phyloP scores from a whole-genome alignment of 92 coral and sea anemone genomes.

The Epizoanthus rinbou region DNA sequence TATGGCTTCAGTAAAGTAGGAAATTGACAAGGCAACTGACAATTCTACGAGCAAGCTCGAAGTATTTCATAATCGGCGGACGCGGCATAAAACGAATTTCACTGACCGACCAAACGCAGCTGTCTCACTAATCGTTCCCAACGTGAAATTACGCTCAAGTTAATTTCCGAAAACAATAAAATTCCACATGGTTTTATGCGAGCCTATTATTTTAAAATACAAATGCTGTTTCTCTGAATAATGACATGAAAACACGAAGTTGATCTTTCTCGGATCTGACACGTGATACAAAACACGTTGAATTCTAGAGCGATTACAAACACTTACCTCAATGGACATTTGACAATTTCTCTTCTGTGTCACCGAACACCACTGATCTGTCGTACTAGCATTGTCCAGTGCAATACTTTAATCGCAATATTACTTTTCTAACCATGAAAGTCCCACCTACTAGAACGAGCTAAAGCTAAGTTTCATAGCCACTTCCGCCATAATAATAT shows the following conservation, averaged over 20 bases:
- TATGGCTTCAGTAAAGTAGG: neutral
- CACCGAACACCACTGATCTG: slow-evolving; percentile 13
- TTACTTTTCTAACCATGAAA: slow-evolving; percentile 6
- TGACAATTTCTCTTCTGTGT: slow-evolving; percentile 2
- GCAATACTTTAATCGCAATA: slow-evolving; percentile 1
- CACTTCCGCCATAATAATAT: slow-evolving; percentile 50
- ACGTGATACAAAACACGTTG: slow-evolving; percentile 28
- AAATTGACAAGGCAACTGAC: slow-evolving; percentile 22
- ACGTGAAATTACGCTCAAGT: neutral
- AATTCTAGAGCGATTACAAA: slow-evolving; percentile 1
- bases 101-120: neutral
- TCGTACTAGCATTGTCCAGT: slow-evolving; percentile 19
- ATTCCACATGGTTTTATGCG: neutral
- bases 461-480: slow-evolving; percentile 23
- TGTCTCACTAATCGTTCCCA: neutral
- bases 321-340: slow-evolving; percentile 43
- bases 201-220: neutral
- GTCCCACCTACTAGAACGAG: neutral
- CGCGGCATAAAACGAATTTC: neutral
- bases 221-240: slow-evolving; percentile 17
- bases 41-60: neutral
- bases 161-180: slow-evolving; percentile 13
- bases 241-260: neutral
- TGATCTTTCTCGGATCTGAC: slow-evolving; percentile 14
- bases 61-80: slow-evolving; percentile 12